A percentile compares a stretch with the other conserved stretches of the same genome.
Conservation (phyloP, 2,888 invertebrate genomes). For the Elmis aenea region DNA sequence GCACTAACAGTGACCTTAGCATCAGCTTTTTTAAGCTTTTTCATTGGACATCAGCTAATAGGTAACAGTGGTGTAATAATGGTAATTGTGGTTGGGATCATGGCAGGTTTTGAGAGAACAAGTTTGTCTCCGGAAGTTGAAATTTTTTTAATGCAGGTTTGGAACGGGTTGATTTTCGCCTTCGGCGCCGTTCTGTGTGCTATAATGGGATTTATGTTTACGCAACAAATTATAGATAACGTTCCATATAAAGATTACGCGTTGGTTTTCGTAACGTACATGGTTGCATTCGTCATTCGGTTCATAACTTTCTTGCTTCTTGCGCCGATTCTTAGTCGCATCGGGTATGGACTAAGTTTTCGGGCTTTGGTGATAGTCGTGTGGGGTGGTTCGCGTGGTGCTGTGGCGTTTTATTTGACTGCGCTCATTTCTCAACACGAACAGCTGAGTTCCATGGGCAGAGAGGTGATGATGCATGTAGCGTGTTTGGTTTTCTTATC, state of each 20-base stretch:
- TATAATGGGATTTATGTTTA: conserved; percentile 3
- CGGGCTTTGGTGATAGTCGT: conserved; percentile 8
- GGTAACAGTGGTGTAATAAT: conserved; percentile 6
- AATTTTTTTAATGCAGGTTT: conserved; percentile 8
- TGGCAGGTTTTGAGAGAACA: conserved; percentile 10
- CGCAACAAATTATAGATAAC: neutral
- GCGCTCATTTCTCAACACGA: conserved; percentile 6
- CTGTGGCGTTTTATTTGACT: conserved; percentile 8
- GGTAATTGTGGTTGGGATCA: conserved; percentile 9
- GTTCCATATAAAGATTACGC: conserved; percentile 1
- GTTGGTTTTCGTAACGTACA: conserved; percentile 8
- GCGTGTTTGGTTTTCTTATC: conserved; percentile 10
- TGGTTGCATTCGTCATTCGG: conserved; percentile 4
- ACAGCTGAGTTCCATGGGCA: neutral
- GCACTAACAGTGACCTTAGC: conserved; percentile 7
- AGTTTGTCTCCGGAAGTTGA: conserved; percentile 8
- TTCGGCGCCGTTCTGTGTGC: conserved; percentile 7
- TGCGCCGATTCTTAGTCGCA: conserved; percentile 12
- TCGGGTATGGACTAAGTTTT: conserved; percentile 14
- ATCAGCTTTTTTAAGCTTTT: conserved; percentile 6
- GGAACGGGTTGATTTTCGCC: conserved; percentile 6
- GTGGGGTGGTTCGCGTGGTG: conserved; percentile 12
- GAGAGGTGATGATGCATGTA: conserved; percentile 8
- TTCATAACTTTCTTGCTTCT: conserved; percentile 5
- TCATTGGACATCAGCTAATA: conserved; percentile 3